A percentile compares a stretch with the other conserved stretches of the same genome.
Conservation (phyloP, 2,888 invertebrate species). For the Drosophila subquinaria region DNA sequence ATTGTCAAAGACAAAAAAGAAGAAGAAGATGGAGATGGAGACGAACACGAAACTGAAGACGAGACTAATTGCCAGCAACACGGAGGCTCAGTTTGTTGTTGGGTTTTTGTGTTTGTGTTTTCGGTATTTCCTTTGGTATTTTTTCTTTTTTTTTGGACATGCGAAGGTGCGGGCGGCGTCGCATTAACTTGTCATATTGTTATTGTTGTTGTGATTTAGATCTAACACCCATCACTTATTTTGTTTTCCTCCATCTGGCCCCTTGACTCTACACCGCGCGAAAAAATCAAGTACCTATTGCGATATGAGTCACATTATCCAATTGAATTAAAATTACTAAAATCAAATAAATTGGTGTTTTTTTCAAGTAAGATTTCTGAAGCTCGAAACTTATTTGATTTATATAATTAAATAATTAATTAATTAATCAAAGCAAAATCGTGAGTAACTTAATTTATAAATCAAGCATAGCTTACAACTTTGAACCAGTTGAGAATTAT, state of each 20-base stretch:
- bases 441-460: too few relatives aligned
- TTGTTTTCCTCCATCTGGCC: background rate
- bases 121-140: constrained; percentile 30
- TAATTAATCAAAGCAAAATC: too few relatives aligned
- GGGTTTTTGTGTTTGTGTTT: constrained; percentile 3
- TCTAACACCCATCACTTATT: constrained; percentile 13
- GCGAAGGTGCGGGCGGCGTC: constrained; percentile 34
- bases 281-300: too few relatives aligned
- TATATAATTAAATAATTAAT: too few relatives aligned
- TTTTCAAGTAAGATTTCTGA: too few relatives aligned
- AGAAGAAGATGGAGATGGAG: background rate
- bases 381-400: too few relatives aligned
- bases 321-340: too few relatives aligned
- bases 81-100: constrained; percentile 30
- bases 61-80: constrained; percentile 63
- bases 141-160: constrained; percentile 22
- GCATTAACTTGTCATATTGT: constrained; percentile 46
- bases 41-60: constrained; percentile 8
- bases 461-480: too few relatives aligned
- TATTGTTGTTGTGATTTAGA: constrained; percentile 27
- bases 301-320: too few relatives aligned
- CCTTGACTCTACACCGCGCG: too few relatives aligned
- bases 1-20: constrained; percentile 21
- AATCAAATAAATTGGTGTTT: too few relatives aligned
- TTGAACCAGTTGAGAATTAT: too few relatives aligned